phyloP scores from a whole-genome alignment of 2,888 invertebrate species.

The Leucozona laternaria region DNA sequence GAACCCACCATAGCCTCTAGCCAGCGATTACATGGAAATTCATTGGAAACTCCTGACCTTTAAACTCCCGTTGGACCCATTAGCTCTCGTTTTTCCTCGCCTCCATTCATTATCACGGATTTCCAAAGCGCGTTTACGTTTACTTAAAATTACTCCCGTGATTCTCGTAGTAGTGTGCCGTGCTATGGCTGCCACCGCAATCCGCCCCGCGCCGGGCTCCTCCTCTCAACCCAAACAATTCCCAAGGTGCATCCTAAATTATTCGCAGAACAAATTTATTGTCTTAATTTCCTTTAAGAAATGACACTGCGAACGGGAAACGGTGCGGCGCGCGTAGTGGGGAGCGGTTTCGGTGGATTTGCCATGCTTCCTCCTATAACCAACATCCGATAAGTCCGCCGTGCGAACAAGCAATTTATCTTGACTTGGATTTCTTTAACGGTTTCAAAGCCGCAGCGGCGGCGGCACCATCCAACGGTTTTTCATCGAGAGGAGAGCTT shows the following conservation, averaged over 20 bases:
- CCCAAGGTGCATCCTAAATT: conserved; percentile 52
- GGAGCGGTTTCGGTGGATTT: background rate
- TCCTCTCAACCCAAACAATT: background rate
- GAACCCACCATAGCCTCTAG: background rate
- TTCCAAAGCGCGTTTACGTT: conserved; percentile 21
- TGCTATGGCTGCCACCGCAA: background rate
- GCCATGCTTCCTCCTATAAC: conserved; percentile 41
- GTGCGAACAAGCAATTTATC: conserved; percentile 70
- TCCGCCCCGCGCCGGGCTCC: no score
- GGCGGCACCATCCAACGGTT: conserved; percentile 8
- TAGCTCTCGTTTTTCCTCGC: conserved; percentile 16
- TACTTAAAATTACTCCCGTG: conserved; percentile 11
- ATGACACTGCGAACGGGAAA: conserved; percentile 39
- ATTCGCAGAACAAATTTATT: conserved; percentile 62
- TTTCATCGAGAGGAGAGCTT: conserved; percentile 10
- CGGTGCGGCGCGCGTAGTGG: background rate
- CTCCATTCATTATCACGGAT: conserved; percentile 60
- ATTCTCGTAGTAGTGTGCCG: background rate
- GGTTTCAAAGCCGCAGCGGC: background rate
- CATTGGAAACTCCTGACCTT: conserved; percentile 42
- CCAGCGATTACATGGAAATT: conserved; percentile 10
- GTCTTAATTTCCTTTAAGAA: conserved; percentile 71
- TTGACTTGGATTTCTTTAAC: conserved; percentile 50
- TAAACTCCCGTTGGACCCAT: conserved; percentile 41
- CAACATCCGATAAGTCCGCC: conserved; percentile 65